Conservation (phyloP, 2,113 vertebrate species). For the Malurus melanocephalus region DNA sequence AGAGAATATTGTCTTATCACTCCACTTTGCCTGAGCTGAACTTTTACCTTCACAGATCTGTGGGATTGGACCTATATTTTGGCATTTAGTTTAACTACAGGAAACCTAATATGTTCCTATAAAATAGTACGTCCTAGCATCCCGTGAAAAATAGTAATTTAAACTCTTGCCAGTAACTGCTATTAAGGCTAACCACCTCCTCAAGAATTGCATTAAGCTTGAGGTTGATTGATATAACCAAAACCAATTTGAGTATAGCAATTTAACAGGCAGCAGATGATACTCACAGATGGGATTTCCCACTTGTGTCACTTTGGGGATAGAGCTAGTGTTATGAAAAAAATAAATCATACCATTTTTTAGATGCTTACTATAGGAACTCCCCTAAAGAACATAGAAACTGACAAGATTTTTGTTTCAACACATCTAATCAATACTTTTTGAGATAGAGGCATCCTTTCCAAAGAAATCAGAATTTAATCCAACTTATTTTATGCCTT, state of each 20-base stretch:
- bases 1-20: not conserved
- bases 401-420: slow-evolving; percentile 17
- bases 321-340: not conserved
- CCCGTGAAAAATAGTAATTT: not conserved
- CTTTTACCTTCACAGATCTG: not conserved
- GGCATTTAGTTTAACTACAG: not conserved
- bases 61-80: not conserved
- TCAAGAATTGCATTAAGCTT: slow-evolving; percentile 6
- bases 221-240: slow-evolving; percentile 13
- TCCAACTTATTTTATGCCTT: not conserved
- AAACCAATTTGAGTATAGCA: slow-evolving; percentile 19
- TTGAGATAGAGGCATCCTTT: not conserved
- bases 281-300: slow-evolving; percentile 56
- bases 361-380: not conserved
- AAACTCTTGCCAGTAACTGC: not conserved
- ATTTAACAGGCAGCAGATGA: slow-evolving; percentile 47
- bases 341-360: not conserved
- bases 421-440: not conserved
- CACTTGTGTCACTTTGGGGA: not conserved
- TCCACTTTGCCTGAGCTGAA: not conserved
- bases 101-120: not conserved
- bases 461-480: not conserved
- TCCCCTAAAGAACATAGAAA: not conserved
- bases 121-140: not conserved
- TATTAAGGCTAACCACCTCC: slow-evolving; percentile 36